Conservation (phyloP, 2,888 invertebrate genomes). For the Eugnorisma glareosa region DNA sequence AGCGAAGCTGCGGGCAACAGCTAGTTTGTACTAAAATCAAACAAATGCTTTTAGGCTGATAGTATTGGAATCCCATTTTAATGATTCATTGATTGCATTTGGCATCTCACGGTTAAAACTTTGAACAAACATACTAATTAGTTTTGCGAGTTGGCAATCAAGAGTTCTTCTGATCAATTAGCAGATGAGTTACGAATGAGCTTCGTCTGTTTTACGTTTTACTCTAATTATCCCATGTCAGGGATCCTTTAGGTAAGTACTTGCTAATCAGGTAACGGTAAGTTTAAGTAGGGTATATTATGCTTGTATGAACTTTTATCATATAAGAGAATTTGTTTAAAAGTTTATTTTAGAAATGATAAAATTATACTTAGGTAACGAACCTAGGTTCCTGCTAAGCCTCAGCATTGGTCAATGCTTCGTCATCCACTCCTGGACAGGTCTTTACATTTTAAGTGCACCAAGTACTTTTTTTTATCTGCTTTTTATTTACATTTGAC, state of each 20-base stretch:
- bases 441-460: no score
- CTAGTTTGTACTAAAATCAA: background rate
- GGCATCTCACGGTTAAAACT: conserved; percentile 23
- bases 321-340: no score
- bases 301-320: background rate
- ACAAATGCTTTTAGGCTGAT: background rate
- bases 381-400: no score
- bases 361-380: no score
- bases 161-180: conserved; percentile 44
- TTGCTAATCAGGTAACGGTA: background rate
- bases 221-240: conserved; percentile 24
- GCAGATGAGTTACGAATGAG: conserved; percentile 30
- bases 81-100: conserved; percentile 40
- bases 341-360: no score
- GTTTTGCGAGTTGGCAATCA: conserved; percentile 36
- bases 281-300: background rate
- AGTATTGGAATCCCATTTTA: background rate
- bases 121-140: conserved; percentile 48
- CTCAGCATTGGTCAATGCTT: no score
- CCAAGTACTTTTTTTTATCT: no score
- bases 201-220: conserved; percentile 16
- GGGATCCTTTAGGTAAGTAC: background rate
- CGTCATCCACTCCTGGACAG: no score
- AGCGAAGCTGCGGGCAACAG: no score
- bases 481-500: no score